phyloP scores from a whole-genome alignment of 1,140 invertebrate species.

The Pollicipes pollicipes region DNA sequence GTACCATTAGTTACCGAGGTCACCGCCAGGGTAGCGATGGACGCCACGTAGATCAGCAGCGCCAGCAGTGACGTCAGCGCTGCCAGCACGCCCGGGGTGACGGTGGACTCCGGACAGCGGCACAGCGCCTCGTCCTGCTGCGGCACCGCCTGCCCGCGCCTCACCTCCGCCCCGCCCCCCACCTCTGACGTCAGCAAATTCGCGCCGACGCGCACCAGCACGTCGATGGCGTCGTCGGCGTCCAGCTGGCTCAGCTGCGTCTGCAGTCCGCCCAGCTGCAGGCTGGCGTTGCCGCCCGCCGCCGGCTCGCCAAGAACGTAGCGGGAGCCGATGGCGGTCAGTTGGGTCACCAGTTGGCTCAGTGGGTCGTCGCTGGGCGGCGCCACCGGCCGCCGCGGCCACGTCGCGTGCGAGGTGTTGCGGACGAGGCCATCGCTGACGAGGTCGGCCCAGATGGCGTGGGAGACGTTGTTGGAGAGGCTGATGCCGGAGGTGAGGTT shows the following conservation, averaged over 20 bases:
- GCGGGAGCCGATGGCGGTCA: background rate
- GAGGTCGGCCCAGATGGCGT: background rate
- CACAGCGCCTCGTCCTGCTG: background rate
- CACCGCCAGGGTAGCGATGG: background rate
- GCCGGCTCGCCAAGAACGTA: background rate
- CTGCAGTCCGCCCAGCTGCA: background rate
- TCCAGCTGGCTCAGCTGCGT: background rate
- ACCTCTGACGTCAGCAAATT: background rate
- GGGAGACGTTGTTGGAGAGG: background rate
- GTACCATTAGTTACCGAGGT: background rate
- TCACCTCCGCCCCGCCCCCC: background rate
- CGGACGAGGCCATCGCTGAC: background rate
- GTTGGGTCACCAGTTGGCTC: background rate
- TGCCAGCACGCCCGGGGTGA: background rate
- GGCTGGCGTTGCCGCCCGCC: background rate
- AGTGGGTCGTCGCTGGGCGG: background rate
- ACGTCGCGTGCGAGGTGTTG: too few relatives aligned
- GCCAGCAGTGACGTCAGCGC: conserved; percentile 3
- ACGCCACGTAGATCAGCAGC: conserved; percentile 1
- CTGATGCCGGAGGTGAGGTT: too few relatives aligned
- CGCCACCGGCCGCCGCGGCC: too few relatives aligned
- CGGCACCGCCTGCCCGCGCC: background rate
- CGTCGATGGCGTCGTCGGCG: background rate
- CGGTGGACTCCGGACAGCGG: background rate
- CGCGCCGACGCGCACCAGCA: background rate